Base-by-base conservation (phyloP, 2,113 vertebrate species). In the Thinocorus orbignyianus region DNA sequence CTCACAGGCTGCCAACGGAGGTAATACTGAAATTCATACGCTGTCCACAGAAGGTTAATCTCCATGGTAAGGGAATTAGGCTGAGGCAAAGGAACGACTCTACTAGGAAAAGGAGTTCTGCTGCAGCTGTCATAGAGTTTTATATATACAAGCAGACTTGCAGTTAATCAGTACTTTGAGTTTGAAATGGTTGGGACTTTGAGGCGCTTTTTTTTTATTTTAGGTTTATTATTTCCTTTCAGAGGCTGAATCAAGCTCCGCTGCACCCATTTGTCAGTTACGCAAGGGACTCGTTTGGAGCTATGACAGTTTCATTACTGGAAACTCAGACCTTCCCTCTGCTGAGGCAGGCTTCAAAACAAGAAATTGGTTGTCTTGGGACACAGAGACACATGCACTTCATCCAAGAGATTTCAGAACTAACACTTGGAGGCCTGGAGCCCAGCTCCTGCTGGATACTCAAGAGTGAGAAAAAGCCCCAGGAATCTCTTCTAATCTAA, bases 181-280 rank as follows among this genome's bases (percentile, higher is more conserved):
- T 91, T 85, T 91, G 3, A 92, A 92, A 86, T 0, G 0, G 22
- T 60, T 89, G 30, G 4, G 20, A 60, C 39, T 87, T 44, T 46
- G 55, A 74, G 25, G 33, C 70, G 28, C n/a, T 16, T 52, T 68
- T 85, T 78, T 61, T 26, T n/a, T 30, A 76, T 87, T 58, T 57
- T 13, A 66, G 17, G 17, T 71, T 87, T 92, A 73, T 87, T 90
- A 30, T 65, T 90, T 90, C 48, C 80, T 96, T 92, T 76, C 74
- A 83, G 55, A 93, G 77, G 37, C 69, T 85, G 83, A 94, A 92
- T 72, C 71, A 88, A 91, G 18, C 39, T 64, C 64, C 8, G 2
- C 62, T 79, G 73, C 70, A 93, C 84, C 84, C 60, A 91, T 90
- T 78, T 91, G 74, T 64, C 25, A 19, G 41, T 83, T 96, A 94